Evolutionary conservation across 2,113 vertebrate species (phyloP).

Genomic region (Sterrhoptilus dennistouni): DNA sequence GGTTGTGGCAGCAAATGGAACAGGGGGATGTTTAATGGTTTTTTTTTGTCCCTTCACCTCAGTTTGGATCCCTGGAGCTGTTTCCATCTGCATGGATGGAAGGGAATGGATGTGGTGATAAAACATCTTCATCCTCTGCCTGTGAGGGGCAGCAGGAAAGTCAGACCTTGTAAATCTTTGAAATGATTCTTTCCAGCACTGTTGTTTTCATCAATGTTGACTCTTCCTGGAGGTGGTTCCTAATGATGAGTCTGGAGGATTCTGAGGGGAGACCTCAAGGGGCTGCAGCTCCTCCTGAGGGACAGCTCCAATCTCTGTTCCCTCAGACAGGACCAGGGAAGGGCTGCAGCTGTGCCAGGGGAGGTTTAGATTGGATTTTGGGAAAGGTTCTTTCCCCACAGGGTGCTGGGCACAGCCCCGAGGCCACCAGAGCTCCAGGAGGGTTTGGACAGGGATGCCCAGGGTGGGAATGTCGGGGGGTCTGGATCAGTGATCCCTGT

Average conservation of each 20-base stretch:
- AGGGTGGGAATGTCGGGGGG: accelerated
- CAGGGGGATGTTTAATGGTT: neutral
- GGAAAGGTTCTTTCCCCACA: neutral
- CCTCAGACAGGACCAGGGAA: neutral
- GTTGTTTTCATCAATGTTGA: neutral
- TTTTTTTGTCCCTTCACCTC: neutral
- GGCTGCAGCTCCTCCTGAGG: neutral
- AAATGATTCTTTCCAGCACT: neutral
- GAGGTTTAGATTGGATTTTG: accelerated
- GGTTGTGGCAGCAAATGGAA: neutral
- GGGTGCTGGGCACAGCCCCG: accelerated
- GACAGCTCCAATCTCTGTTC: neutral
- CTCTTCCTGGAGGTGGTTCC: neutral
- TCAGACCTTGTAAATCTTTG: neutral
- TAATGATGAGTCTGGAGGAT: neutral
- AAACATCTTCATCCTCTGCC: neutral
- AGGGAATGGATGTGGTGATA: accelerated
- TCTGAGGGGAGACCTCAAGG: neutral
- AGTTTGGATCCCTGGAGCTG: neutral
- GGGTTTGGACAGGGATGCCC: accelerated
- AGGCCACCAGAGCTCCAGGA: neutral
- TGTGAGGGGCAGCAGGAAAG: neutral
- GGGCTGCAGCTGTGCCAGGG: accelerated
- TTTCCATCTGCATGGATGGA: accelerated
- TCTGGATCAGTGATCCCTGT: accelerated